Conservation (phyloP, 2,888 invertebrate genomes). For the Cancer borealis region DNA sequence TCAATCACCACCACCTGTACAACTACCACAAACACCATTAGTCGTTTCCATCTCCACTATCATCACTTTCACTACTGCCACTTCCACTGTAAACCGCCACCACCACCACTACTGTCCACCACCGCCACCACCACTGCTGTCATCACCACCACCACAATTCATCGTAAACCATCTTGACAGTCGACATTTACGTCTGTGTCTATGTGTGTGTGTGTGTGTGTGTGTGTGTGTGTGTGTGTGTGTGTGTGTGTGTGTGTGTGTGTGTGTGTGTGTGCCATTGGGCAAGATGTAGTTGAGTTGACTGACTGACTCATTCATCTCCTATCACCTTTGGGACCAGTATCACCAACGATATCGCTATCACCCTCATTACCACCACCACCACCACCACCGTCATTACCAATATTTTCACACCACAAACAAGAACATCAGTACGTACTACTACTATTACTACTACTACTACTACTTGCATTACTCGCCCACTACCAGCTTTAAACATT, state of each 20-base stretch:
- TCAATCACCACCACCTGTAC: too few relatives aligned
- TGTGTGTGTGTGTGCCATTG: slow-evolving; percentile 25
- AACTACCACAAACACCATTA: too few relatives aligned
- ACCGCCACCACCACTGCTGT: background rate
- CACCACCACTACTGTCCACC: background rate
- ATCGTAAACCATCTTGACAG: background rate
- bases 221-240: slow-evolving; percentile 32
- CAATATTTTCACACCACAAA: background rate
- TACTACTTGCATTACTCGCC: background rate
- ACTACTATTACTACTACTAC: background rate
- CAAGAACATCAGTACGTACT: background rate
- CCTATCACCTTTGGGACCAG: background rate
- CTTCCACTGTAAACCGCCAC: background rate
- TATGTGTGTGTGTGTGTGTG: slow-evolving; percentile 14
- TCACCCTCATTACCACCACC: background rate
- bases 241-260: slow-evolving; percentile 35
- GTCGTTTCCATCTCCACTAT: background rate
- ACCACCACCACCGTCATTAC: background rate
- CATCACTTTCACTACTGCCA: background rate
- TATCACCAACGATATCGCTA: background rate
- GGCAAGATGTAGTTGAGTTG: background rate
- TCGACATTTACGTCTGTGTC: slow-evolving; percentile 16
- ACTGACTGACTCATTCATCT: background rate
- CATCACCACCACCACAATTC: background rate
- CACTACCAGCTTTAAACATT: background rate